These are phyloP conservation scores for Platorchestia sp. DNA, from an alignment of 1,140 invertebrate species.

Conservation along the genomic window DNA sequence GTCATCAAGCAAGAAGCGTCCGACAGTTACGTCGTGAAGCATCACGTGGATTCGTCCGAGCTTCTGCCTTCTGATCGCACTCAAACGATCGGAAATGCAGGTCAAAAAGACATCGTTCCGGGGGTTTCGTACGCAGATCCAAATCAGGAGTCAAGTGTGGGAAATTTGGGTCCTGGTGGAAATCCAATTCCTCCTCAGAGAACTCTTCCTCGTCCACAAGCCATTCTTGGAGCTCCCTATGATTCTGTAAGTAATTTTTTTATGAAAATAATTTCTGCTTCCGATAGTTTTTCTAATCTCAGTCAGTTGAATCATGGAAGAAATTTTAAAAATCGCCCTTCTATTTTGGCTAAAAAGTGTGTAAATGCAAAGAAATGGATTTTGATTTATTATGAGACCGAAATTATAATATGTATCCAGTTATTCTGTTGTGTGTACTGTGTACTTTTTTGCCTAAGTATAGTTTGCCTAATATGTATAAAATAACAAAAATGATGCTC, in stretches of 20 bases:
- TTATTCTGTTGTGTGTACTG: too few relatives aligned
- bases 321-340: too few relatives aligned
- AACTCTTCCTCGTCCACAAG: slow-evolving; percentile 17
- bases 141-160: not conserved
- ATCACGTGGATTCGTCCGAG: not conserved
- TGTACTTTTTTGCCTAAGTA: too few relatives aligned
- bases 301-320: too few relatives aligned
- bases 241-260: not conserved
- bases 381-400: too few relatives aligned
- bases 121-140: not conserved
- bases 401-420: too few relatives aligned
- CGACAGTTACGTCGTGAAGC: slow-evolving; percentile 23
- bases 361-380: too few relatives aligned
- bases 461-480: too few relatives aligned
- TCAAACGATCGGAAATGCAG: not conserved
- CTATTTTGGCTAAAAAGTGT: too few relatives aligned
- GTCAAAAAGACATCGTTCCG: not conserved
- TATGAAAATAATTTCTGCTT: not conserved
- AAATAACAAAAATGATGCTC: too few relatives aligned
- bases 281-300: not conserved
- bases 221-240: not conserved
- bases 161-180: not conserved
- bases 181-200: not conserved
- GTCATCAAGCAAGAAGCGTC: slow-evolving; percentile 38
- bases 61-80: not conserved